Evolutionary conservation across 2,888 invertebrate species (phyloP), one percentile per base, ranked within the genome.

Genomic region (Andrena fulva): DNA sequence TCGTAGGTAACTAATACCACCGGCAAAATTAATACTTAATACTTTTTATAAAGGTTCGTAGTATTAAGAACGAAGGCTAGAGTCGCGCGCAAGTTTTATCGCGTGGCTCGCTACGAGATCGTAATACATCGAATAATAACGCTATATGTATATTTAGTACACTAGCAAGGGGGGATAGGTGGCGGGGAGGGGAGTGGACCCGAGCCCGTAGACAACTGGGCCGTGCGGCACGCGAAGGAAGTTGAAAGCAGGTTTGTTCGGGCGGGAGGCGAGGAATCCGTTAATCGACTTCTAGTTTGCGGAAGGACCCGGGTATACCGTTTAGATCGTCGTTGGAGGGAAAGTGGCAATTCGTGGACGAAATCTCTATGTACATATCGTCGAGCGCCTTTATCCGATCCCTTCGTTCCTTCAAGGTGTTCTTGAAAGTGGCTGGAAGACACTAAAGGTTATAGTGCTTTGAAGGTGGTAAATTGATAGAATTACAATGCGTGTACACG

Each of bases 221-320:
- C 20, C 35, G 50, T 33, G 24, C 8, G 29, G 63, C 7, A 48
- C 50, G 20, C 12, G n/a, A 59, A 54, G 29, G 20, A 35, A 70
- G 8, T 20, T 33, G n/a, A 29, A 77, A 24, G 35, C n/a, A n/a
- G 8, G 27, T 24, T 24, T 31, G 8, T 16, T 5, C 31, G 33
- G 3, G 1, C 10, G 29, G 2, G 12, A 1, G n/a, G 12, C 12
- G 20, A 27, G 42, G 42, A 42, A 20, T 27, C 29, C 5, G 31
- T 94, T 95, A 98, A 94, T 98, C 98, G 80, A 98, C 96, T 93
- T 97, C 97, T 77, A 98, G 95, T 94, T 97, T 97, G 92, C 98
- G 96, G 94, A 98, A 98, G 76, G 97, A 97, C 29, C 98, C 98
- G 83, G 97, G 96, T 67, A 97, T 95, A 1, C 97, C 97, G 82